Percentiles rank a stretch among this genome's conserved stretches.
These are phyloP conservation scores for Peromyscus eremicus DNA, from an alignment of 2,797 vertebrate genomes.

Conservation along the genomic window DNA sequence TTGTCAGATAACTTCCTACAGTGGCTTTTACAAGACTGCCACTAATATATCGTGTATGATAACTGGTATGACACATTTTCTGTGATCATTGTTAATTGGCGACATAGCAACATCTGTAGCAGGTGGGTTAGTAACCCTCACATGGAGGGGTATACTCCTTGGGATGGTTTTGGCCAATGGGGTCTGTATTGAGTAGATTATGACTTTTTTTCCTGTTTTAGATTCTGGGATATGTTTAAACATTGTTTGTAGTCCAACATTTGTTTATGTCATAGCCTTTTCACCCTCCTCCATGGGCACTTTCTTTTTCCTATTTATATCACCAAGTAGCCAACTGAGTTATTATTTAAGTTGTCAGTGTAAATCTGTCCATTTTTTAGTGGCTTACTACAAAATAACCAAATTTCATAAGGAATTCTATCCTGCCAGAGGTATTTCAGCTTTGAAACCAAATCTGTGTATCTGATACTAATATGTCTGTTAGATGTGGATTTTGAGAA, in stretches of 20 bases:
- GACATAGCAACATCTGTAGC: conserved; percentile 73
- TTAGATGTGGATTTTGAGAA: conserved; percentile 79
- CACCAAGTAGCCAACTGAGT: conserved; percentile 78
- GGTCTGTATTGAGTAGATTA: conserved; percentile 62
- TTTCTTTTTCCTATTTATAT: conserved; percentile 77
- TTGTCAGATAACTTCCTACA: conserved; percentile 79
- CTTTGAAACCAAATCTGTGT: conserved; percentile 86
- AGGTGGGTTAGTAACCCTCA: conserved; percentile 73
- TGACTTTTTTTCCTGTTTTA: conserved; percentile 73
- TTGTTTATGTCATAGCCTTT: conserved; percentile 61
- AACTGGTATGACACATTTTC: conserved; percentile 58
- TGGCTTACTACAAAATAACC: conserved; percentile 78
- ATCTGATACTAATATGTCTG: conserved; percentile 84
- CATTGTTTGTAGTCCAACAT: conserved; percentile 62
- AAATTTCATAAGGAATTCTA: conserved; percentile 80
- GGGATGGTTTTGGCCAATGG: conserved; percentile 68
- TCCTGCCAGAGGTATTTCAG: conserved; percentile 58
- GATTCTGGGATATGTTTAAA: conserved; percentile 74
- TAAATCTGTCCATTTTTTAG: conserved; percentile 75
- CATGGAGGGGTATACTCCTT: conserved; percentile 63
- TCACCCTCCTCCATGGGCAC: conserved; percentile 62
- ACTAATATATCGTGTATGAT: conserved; percentile 67
- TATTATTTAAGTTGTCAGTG: conserved; percentile 86
- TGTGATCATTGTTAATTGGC: conserved; percentile 68
- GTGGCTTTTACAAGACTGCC: conserved; percentile 78